A percentile compares a stretch with the other conserved stretches of the same genome.
Conservation (phyloP, 1,140 invertebrate species). For the Oedothorax gibbosus region DNA sequence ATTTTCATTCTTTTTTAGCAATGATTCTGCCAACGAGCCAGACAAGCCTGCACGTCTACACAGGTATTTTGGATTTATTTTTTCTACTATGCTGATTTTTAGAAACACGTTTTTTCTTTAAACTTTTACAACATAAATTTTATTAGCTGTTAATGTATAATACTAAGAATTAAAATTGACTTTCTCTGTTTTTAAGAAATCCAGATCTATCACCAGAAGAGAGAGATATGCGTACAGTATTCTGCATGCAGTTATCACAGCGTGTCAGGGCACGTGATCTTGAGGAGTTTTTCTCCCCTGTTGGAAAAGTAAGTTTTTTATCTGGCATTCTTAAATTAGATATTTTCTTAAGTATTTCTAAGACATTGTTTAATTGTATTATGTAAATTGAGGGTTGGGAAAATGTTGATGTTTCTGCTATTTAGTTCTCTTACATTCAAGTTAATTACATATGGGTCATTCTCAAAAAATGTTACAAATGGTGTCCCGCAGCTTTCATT, state of each 20-base stretch:
- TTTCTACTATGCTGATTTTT: neutral
- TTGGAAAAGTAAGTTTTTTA: conserved; percentile 89
- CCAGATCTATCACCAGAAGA: conserved; percentile 95
- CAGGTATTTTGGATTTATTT: conserved; percentile 22
- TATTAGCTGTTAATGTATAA: neutral
- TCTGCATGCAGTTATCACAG: conserved; percentile 97
- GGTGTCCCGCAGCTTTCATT: no score
- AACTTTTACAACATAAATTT: neutral
- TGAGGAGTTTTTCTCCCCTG: conserved; percentile 99
- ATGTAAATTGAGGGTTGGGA: no score
- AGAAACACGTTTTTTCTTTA: neutral
- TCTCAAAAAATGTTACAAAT: no score
- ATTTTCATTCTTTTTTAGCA: conserved; percentile 11
- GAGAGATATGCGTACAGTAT: conserved; percentile 96
- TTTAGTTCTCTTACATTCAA: no score
- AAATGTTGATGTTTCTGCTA: no score
- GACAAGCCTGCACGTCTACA: conserved; percentile 40
- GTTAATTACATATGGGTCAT: no score
- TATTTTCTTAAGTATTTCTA: no score
- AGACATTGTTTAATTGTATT: no score
- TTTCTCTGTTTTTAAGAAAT: conserved; percentile 29
- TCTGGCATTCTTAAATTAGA: no score
- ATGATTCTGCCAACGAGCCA: conserved; percentile 22
- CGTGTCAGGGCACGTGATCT: conserved; percentile 94
- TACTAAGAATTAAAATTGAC: neutral